phyloP scores from a whole-genome alignment of 2,888 invertebrate genomes.

The Acrobasis suavella region DNA sequence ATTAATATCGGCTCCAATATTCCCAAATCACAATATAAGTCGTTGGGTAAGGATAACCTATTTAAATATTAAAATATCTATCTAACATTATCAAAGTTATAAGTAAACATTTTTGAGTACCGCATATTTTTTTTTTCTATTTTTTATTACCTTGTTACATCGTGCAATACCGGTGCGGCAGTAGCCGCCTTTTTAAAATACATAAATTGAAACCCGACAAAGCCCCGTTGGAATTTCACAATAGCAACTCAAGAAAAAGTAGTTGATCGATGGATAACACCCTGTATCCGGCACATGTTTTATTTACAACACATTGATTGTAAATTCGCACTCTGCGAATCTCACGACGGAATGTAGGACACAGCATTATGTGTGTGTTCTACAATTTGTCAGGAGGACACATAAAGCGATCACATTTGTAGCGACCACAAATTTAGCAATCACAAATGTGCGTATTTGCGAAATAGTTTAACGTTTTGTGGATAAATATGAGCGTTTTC shows the following conservation, averaged over 20 bases:
- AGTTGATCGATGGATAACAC: constrained; percentile 6
- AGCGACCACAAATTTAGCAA: neutral
- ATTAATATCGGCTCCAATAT: too few relatives aligned
- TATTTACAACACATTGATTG: constrained; percentile 19
- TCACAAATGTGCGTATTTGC: neutral
- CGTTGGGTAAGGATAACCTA: too few relatives aligned
- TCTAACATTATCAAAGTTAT: too few relatives aligned
- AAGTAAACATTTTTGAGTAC: too few relatives aligned
- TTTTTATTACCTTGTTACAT: too few relatives aligned
- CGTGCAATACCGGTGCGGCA: neutral
- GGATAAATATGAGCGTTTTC: constrained; percentile 1
- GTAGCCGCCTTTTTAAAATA: neutral
- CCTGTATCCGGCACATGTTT: constrained; percentile 12
- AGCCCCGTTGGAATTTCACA: neutral
- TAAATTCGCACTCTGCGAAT: neutral
- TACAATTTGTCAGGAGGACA: constrained; percentile 4
- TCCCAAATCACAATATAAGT: too few relatives aligned
- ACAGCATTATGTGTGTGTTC: constrained; percentile 6
- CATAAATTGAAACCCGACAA: neutral
- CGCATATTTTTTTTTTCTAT: too few relatives aligned
- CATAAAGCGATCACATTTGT: constrained; percentile 8
- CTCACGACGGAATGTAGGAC: constrained; percentile 8
- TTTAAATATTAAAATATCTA: too few relatives aligned
- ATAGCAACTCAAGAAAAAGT: constrained; percentile 1
- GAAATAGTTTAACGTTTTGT: neutral